phyloP scores from a whole-genome alignment of 2,888 invertebrate genomes.

The Rotaria macrura region DNA sequence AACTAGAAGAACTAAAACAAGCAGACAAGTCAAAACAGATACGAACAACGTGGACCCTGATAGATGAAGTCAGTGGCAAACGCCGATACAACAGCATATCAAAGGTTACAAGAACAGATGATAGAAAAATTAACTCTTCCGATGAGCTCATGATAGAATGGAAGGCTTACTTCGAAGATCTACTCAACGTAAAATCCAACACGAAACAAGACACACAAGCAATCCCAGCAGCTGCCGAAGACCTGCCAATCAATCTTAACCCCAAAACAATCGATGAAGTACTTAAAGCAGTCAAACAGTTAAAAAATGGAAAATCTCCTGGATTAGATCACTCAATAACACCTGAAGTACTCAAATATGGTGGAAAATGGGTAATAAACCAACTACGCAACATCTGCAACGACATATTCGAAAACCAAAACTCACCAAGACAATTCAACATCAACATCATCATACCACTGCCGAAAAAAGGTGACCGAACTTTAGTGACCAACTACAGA shows the following conservation, averaged over 20 bases:
- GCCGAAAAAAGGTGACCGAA: no score
- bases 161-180: neutral
- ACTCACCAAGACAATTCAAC: neutral
- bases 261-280: neutral
- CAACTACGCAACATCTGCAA: neutral
- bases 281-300: neutral
- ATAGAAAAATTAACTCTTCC: neutral
- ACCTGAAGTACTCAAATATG: neutral
- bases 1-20: no score
- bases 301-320: neutral
- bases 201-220: neutral
- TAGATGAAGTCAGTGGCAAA: no score
- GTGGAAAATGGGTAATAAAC: neutral
- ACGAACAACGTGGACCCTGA: no score
- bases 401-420: neutral
- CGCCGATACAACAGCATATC: neutral
- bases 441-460: neutral
- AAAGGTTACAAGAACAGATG: neutral
- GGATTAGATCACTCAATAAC: neutral
- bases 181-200: neutral
- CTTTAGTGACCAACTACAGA: no score
- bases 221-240: neutral
- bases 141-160: neutral
- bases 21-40: no score
- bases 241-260: neutral